Conservation (phyloP, 2,888 invertebrate genomes). For the Rhingia rostrata region DNA sequence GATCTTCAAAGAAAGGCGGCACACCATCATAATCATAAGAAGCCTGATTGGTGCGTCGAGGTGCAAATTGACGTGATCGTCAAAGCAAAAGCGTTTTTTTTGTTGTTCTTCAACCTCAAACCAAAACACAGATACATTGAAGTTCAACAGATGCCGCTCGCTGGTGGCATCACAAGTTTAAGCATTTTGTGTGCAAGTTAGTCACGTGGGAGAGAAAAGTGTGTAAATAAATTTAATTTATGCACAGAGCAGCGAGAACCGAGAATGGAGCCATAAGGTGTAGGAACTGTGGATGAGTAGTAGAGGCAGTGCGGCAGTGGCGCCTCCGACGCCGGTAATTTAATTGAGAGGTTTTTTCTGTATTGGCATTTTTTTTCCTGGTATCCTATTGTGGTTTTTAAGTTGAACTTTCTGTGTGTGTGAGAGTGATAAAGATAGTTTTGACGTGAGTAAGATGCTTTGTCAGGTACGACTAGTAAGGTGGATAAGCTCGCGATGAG, state of each 20-base stretch:
- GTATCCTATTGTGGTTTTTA: constrained; percentile 14
- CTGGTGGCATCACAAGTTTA: constrained; percentile 2
- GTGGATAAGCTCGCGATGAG: no score
- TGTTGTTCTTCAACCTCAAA: constrained; percentile 2
- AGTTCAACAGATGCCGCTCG: constrained; percentile 50
- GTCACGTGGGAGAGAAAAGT: constrained; percentile 48
- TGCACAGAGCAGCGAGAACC: constrained; percentile 17
- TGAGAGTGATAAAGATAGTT: no score
- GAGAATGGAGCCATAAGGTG: constrained; percentile 12
- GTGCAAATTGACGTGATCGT: constrained; percentile 62
- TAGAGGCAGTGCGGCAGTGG: constrained; percentile 35
- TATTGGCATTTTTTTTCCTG: neutral
- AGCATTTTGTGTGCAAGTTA: neutral
- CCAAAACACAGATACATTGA: constrained; percentile 28
- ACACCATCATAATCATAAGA: constrained; percentile 58
- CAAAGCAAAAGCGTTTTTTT: constrained; percentile 18
- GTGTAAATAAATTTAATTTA: constrained; percentile 66
- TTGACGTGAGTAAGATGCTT: no score
- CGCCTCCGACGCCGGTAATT: constrained; percentile 35
- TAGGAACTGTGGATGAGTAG: no score
- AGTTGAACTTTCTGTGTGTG: neutral
- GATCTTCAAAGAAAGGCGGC: constrained; percentile 56
- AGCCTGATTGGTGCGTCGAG: constrained; percentile 60
- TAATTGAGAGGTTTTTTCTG: constrained; percentile 10
- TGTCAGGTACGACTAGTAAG: no score